Evolutionary conservation across 2,888 invertebrate genomes (phyloP).

Genomic region (Cataglyphis rosenhaueri): DNA sequence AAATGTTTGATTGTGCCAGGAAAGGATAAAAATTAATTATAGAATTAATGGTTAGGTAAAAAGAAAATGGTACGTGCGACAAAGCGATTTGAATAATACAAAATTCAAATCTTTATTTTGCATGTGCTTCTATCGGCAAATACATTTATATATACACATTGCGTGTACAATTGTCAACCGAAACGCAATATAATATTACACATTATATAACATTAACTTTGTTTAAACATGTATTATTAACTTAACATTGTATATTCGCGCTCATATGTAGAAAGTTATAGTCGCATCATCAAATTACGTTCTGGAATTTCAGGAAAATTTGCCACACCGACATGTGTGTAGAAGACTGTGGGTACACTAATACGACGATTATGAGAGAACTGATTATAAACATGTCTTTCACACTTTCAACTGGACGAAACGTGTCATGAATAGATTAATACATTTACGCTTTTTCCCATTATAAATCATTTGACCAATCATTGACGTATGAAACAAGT

Average conservation of each 20-base stretch:
- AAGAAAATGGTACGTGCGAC: background rate
- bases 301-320: constrained; percentile 13
- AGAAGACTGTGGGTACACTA: background rate
- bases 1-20: constrained; percentile 27
- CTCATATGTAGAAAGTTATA: constrained; percentile 29
- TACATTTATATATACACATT: background rate
- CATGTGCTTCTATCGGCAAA: constrained; percentile 3
- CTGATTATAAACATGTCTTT: background rate
- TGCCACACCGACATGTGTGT: background rate
- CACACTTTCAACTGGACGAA: background rate
- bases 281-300: background rate
- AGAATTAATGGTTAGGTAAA: background rate
- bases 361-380: no score
- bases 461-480: background rate
- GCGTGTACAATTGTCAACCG: background rate
- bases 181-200: constrained; percentile 1
- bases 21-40: constrained; percentile 11
- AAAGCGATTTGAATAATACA: background rate
- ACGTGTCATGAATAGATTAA: background rate
- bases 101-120: background rate
- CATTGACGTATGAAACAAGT: background rate
- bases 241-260: background rate
- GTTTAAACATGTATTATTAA: constrained; percentile 10
- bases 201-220: background rate
- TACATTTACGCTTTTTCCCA: no score